These are phyloP conservation scores for Bombus polaris DNA, from an alignment of 1,140 invertebrate genomes.

Conservation along the genomic window DNA sequence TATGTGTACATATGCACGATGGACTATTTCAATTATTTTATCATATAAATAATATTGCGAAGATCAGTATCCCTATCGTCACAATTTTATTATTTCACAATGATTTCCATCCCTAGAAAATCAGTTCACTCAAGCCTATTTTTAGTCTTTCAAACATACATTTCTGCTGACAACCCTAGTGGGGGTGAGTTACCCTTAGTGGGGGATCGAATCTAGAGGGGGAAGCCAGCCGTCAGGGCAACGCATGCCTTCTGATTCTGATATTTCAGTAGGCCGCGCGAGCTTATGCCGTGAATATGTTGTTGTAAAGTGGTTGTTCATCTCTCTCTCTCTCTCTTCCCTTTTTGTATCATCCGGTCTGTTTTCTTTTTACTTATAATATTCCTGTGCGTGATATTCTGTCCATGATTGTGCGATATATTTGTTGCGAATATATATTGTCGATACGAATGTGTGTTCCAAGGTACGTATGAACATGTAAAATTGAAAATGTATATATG, in stretches of 20 bases:
- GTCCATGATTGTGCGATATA: not conserved
- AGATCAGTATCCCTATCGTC: not conserved
- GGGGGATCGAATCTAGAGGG: conserved; percentile 34
- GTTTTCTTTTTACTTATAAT: conserved; percentile 25
- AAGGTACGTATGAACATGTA: conserved; percentile 29
- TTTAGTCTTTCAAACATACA: conserved; percentile 38
- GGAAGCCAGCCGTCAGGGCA: conserved; percentile 41
- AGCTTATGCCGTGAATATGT: conserved; percentile 13
- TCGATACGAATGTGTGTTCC: not conserved
- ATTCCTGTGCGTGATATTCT: conserved; percentile 25
- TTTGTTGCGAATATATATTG: conserved; percentile 5
- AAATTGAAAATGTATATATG: not conserved
- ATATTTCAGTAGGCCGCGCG: conserved; percentile 51
- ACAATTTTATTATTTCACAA: conserved; percentile 13
- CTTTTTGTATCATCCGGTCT: conserved; percentile 20
- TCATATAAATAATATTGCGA: not conserved
- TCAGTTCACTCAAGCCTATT: conserved; percentile 39
- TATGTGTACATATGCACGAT: not conserved
- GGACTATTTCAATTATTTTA: not conserved
- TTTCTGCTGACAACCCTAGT: conserved; percentile 32
- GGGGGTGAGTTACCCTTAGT: conserved; percentile 44
- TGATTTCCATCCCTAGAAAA: conserved; percentile 27
- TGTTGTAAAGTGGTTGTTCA: not conserved
- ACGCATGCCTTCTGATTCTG: conserved; percentile 53
- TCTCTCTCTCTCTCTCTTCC: not conserved